Conservation (phyloP, 2,113 vertebrate species). For the Micromys minutus region DNA sequence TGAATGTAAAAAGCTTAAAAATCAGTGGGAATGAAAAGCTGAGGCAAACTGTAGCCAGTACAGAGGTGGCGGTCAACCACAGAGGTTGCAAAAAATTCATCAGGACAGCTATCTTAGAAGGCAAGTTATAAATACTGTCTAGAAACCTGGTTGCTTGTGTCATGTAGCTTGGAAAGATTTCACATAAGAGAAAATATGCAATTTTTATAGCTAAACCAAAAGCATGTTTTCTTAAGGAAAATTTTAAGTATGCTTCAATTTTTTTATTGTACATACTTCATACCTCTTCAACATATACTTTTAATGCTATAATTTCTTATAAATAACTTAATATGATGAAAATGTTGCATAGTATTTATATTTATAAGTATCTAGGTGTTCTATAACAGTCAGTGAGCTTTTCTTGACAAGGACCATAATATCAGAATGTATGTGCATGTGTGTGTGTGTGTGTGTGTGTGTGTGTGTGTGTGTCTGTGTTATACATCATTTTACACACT, state of each 20-base stretch:
- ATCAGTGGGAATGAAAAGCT: not conserved
- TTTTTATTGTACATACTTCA: not conserved
- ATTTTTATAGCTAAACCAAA: not conserved
- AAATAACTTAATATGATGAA: not conserved
- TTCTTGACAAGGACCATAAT: not conserved
- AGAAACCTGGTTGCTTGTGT: not conserved
- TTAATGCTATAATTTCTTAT: not conserved
- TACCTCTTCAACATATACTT: not conserved
- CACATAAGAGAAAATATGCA: not conserved
- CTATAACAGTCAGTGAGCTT: not conserved
- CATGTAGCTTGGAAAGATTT: not conserved
- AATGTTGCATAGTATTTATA: not conserved
- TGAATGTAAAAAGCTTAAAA: conserved; percentile 26
- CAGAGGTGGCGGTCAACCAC: not conserved
- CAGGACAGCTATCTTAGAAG: not conserved
- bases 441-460: not conserved
- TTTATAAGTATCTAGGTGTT: not conserved
- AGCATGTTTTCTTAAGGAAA: not conserved
- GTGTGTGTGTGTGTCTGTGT: not conserved
- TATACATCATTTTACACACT: not conserved
- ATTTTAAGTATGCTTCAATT: not conserved
- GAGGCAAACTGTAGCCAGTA: not conserved
- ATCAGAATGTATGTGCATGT: not conserved
- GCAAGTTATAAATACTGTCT: not conserved
- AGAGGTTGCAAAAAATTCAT: not conserved